These are phyloP conservation scores for Iphiclides podalirius DNA, from an alignment of 2,888 invertebrate species.

Conservation along the genomic window DNA sequence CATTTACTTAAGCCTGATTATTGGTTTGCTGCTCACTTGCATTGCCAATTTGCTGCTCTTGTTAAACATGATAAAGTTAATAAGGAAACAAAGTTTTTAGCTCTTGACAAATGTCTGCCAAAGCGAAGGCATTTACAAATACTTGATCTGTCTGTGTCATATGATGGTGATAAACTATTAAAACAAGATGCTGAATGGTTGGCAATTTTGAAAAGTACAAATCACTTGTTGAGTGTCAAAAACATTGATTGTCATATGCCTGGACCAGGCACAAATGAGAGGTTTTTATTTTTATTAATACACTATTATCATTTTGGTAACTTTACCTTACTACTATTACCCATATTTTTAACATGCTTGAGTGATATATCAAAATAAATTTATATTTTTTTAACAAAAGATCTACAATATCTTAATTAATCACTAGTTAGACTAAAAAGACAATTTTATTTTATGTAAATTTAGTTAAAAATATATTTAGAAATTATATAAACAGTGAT, in stretches of 20 bases:
- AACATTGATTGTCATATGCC: conserved; percentile 88
- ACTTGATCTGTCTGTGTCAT: conserved; percentile 81
- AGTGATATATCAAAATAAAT: too few relatives aligned
- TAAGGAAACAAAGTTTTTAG: conserved; percentile 88
- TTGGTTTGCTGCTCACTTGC: conserved; percentile 99
- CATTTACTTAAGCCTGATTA: conserved; percentile 88
- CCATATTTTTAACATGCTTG: neutral
- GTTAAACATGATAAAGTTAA: conserved; percentile 82
- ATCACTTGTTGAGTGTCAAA: conserved; percentile 90
- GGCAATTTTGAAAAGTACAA: conserved; percentile 91
- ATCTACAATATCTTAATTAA: too few relatives aligned
- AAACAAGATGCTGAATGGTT: conserved; percentile 97
- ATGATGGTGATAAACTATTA: conserved; percentile 76
- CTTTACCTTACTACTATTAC: too few relatives aligned
- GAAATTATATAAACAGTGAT: neutral
- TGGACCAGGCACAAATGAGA: conserved; percentile 84
- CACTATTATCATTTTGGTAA: too few relatives aligned
- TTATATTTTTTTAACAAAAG: too few relatives aligned
- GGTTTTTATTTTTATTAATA: conserved; percentile 60
- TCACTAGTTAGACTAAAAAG: too few relatives aligned
- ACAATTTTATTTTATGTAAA: too few relatives aligned
- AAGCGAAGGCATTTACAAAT: conserved; percentile 93
- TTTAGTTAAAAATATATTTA: too few relatives aligned
- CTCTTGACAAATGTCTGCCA: conserved; percentile 98
- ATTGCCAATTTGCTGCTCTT: conserved; percentile 95